Conservation (phyloP, 2,113 vertebrate species). For the Anthoscopus minutus region DNA sequence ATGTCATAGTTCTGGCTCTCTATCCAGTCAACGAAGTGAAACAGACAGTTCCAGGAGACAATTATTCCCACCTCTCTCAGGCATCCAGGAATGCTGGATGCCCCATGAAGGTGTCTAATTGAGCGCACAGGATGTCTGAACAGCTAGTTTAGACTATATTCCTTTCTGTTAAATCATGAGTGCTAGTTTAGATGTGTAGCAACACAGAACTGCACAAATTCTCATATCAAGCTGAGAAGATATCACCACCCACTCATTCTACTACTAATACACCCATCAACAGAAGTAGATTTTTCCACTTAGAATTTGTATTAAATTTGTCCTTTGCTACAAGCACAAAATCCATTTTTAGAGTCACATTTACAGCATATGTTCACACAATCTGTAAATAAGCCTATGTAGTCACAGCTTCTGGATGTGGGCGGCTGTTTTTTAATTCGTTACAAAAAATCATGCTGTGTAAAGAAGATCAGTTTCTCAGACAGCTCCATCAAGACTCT, state of each 20-base stretch:
- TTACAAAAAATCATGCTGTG: not conserved
- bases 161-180: not conserved
- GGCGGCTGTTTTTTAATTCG: not conserved
- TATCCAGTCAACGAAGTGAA: not conserved
- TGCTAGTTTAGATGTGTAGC: not conserved
- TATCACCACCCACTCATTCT: not conserved
- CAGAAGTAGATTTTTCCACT: not conserved
- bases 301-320: not conserved
- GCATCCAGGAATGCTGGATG: not conserved
- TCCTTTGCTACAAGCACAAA: not conserved
- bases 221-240: not conserved
- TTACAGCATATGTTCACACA: not conserved
- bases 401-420: not conserved
- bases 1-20: not conserved
- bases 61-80: not conserved
- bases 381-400: not conserved
- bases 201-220: not conserved
- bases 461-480: not conserved
- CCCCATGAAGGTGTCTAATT: not conserved
- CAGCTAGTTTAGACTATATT: not conserved
- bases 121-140: not conserved
- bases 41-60: not conserved
- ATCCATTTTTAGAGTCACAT: not conserved
- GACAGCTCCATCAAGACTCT: not conserved
- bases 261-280: not conserved